Conservation (phyloP, 1,140 invertebrate species). For the Cephus cinctus region DNA sequence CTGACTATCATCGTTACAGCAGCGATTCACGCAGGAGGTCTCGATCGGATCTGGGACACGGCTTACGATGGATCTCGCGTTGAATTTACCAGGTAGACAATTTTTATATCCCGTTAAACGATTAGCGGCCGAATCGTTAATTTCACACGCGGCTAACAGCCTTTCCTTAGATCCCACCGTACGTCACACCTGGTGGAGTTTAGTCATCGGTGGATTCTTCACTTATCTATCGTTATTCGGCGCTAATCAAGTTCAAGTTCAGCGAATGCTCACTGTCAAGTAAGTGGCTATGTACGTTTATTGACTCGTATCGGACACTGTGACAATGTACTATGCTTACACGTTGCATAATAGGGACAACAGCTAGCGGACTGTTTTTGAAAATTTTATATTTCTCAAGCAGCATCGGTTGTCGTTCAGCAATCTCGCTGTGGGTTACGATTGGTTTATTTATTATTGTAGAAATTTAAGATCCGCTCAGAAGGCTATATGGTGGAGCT, state of each 20-base stretch:
- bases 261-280: slow-evolving; percentile 48
- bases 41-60: slow-evolving; percentile 65
- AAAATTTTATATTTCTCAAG: too few relatives aligned
- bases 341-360: too few relatives aligned
- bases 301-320: too few relatives aligned
- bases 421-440: too few relatives aligned
- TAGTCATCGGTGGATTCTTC: slow-evolving; percentile 71
- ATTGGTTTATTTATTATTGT: too few relatives aligned
- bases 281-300: too few relatives aligned
- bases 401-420: too few relatives aligned
- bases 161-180: slow-evolving; percentile 69
- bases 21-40: slow-evolving; percentile 62
- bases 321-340: too few relatives aligned
- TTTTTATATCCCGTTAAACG: too few relatives aligned
- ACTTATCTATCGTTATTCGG: slow-evolving; percentile 77
- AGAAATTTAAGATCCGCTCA: slow-evolving; percentile 67
- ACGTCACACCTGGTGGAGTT: slow-evolving; percentile 73
- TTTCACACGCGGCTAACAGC: too few relatives aligned
- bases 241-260: slow-evolving; percentile 71
- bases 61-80: slow-evolving; percentile 65
- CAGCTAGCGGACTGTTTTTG: too few relatives aligned
- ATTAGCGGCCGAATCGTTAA: too few relatives aligned
- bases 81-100: slow-evolving; percentile 71
- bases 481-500: slow-evolving; percentile 67
- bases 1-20: slow-evolving; percentile 70